Base-by-base conservation (phyloP, 2,797 vertebrate genomes). In the Okamejei kenojei region DNA sequence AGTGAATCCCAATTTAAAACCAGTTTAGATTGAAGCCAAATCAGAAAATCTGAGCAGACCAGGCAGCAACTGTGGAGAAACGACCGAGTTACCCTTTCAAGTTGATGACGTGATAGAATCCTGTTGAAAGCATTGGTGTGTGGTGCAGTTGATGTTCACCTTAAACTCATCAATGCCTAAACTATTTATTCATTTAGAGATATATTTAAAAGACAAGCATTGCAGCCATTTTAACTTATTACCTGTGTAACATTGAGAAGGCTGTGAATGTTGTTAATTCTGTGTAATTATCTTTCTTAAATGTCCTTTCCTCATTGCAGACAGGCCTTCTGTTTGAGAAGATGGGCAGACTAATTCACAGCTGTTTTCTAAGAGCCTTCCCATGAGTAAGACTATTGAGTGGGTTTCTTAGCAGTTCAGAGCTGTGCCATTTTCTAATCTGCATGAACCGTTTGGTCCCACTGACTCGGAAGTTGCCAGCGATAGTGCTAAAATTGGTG, bases 161-260 rank as follows among this genome's bases (percentile, higher is more conserved):
- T 58, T n/a, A 58, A 29, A 26, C 71, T 6, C 65, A 65, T 9
- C 15, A 63, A 86, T 90, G 32, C 21, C 35, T 26, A 15, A 92
- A 7, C 71, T 74, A 73, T 92, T 54, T 92, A 92, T 92, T 92
- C 35, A 92, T 92, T 91, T 74, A 58, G 54, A 88, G 63, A 54
- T 74, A 54, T 92, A 92, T 73, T 74, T 88, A 92, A 92, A 74
- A 19, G 32, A 8, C 21, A 54, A 38, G 65, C 35, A 91, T 1
- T 74, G 35, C 68, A 92, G 26, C 26, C 26, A 92, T 71, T 73
- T 92, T 76, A 92, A 92, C 73, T 92, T 92, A 76, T 92, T 92
- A 58, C 19, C 38, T 92, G 38, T 74, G 23, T 29, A 76, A 91
- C 26, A 45, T 91, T 73, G 90, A 91, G 68, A 35, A 19, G 65